These are phyloP conservation scores for Dioctria linearis DNA, from an alignment of 2,888 invertebrate genomes.

Conservation along the genomic window DNA sequence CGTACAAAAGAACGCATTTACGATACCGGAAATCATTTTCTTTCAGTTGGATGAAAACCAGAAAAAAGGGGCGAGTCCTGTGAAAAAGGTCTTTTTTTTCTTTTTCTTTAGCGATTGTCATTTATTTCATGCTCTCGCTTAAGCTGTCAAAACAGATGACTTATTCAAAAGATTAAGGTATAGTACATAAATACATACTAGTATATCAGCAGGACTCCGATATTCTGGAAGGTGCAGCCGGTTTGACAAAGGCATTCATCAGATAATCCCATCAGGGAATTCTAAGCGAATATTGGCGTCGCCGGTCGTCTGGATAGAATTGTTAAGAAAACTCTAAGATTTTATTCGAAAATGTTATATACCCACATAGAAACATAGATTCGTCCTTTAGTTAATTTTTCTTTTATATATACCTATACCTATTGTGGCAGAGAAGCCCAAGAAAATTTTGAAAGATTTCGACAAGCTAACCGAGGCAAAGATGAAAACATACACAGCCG, in stretches of 20 bases:
- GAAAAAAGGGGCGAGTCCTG: constrained; percentile 20
- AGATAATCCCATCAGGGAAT: constrained; percentile 17
- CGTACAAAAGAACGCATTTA: constrained; percentile 1
- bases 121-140: constrained; percentile 18
- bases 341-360: constrained; percentile 42
- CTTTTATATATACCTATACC: not conserved
- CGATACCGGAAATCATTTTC: constrained; percentile 35
- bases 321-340: constrained; percentile 2
- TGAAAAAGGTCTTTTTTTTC: constrained; percentile 21
- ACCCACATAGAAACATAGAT: constrained; percentile 1
- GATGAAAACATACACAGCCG: constrained; percentile 20
- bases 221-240: constrained; percentile 25
- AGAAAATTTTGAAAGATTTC: constrained; percentile 18
- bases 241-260: constrained; percentile 9
- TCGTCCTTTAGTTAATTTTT: constrained; percentile 2
- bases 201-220: not conserved
- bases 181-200: not conserved
- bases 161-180: constrained; percentile 41
- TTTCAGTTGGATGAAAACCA: not conserved
- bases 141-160: constrained; percentile 48
- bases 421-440: not conserved
- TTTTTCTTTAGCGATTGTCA: constrained; percentile 28
- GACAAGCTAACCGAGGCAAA: constrained; percentile 1
- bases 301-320: not conserved
- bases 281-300: not conserved